These are phyloP conservation scores for Microtus oregoni DNA, from an alignment of 2,113 vertebrate species.

Conservation along the genomic window DNA sequence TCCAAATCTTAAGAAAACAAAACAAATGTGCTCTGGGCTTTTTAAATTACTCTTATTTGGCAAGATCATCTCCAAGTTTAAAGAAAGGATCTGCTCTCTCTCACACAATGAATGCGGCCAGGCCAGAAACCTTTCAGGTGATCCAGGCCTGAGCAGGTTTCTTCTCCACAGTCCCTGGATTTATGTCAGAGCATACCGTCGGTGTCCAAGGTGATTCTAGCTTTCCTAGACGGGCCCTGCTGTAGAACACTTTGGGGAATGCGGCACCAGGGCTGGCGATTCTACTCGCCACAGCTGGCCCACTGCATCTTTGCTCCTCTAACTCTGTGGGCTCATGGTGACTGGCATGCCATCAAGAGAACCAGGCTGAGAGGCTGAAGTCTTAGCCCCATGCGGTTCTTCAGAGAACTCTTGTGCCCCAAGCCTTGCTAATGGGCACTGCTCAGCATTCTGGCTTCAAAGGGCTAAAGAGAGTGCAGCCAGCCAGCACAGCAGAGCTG, in stretches of 20 bases:
- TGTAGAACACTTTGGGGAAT: neutral
- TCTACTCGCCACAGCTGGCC: neutral
- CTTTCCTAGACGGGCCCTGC: neutral
- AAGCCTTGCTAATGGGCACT: neutral
- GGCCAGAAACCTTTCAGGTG: neutral
- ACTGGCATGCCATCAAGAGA: neutral
- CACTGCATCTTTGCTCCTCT: neutral
- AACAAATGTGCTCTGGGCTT: neutral
- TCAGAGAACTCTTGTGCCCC: neutral
- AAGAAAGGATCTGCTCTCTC: neutral
- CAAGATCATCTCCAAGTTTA: neutral
- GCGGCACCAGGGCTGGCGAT: neutral
- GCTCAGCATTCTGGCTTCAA: slow-evolving; percentile 9
- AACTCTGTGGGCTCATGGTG: neutral
- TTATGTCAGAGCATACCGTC: neutral
- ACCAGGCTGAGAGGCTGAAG: neutral
- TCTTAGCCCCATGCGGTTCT: neutral
- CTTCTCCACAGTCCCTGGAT: neutral
- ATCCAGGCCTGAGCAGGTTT: neutral
- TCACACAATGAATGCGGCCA: neutral
- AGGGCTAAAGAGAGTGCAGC: neutral
- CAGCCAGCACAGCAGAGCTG: neutral
- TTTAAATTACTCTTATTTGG: neutral
- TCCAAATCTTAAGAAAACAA: neutral
- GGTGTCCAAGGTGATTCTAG: neutral